Percentiles rank a stretch among this genome's conserved stretches.
These are phyloP conservation scores for Vireo altiloquus DNA, from an alignment of 2,113 vertebrate species.

Conservation along the genomic window DNA sequence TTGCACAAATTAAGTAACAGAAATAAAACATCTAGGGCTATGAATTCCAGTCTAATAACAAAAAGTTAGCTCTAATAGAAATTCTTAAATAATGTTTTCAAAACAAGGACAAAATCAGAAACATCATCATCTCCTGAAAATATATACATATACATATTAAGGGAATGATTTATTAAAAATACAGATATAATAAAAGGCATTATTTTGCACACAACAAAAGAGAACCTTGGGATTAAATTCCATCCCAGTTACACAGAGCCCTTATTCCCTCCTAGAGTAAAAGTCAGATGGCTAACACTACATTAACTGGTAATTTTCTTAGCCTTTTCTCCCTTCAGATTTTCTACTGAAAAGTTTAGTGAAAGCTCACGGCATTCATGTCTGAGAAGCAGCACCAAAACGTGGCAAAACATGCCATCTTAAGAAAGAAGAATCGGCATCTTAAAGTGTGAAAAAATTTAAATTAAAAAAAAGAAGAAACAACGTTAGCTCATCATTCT, in stretches of 20 bases:
- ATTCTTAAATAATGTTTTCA: not conserved
- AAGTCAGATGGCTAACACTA: not conserved
- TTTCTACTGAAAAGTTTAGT: not conserved
- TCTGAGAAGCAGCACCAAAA: not conserved
- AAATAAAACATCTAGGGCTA: not conserved
- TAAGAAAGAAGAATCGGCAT: not conserved
- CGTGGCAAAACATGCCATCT: not conserved
- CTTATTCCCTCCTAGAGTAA: not conserved
- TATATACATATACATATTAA: not conserved
- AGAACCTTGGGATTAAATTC: not conserved
- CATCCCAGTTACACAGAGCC: not conserved
- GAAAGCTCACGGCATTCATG: not conserved
- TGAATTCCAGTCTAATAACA: not conserved
- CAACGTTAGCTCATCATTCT: not conserved
- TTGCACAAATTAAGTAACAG: not conserved
- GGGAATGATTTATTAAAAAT: not conserved
- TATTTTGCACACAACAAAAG: not conserved
- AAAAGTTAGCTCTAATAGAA: not conserved
- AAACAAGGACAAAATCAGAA: not conserved
- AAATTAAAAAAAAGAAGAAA: not conserved
- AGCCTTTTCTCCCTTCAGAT: not conserved
- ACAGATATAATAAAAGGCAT: not conserved
- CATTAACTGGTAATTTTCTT: not conserved
- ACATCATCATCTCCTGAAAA: not conserved
- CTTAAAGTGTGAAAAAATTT: not conserved